These are phyloP conservation scores for Dasypolia templi DNA, from an alignment of 2,888 invertebrate species.

Conservation along the genomic window DNA sequence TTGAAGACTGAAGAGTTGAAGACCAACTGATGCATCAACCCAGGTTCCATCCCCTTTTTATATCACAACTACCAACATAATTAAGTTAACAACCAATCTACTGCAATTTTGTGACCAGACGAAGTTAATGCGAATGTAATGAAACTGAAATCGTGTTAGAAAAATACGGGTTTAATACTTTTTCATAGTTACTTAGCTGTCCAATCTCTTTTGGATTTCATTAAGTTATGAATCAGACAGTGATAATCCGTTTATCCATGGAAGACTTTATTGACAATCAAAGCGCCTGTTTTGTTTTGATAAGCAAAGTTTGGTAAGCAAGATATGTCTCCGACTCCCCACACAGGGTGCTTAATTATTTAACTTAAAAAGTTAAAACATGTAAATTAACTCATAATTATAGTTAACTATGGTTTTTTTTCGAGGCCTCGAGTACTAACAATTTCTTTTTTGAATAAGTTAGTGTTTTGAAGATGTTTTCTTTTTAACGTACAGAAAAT, in stretches of 20 bases:
- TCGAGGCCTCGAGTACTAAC: too few species aligned
- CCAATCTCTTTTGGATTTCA: conserved; percentile 21
- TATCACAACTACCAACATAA: conserved; percentile 45
- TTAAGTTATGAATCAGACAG: conserved; percentile 18
- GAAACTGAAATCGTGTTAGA: conserved; percentile 30
- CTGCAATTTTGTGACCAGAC: conserved; percentile 49
- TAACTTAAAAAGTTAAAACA: neutral
- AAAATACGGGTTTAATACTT: conserved; percentile 29
- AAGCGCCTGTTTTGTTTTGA: neutral
- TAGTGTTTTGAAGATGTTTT: too few species aligned
- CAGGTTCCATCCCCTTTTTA: conserved; percentile 47
- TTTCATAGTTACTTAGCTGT: neutral
- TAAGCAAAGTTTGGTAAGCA: neutral
- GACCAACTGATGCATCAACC: conserved; percentile 55
- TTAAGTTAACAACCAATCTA: conserved; percentile 42
- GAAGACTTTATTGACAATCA: conserved; percentile 5
- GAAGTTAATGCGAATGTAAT: conserved; percentile 35
- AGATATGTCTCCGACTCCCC: neutral
- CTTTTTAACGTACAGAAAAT: too few species aligned
- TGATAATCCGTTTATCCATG: neutral
- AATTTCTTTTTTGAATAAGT: too few species aligned
- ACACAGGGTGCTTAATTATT: neutral
- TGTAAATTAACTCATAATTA: too few species aligned
- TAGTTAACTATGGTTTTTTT: too few species aligned
- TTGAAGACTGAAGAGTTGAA: conserved; percentile 17